These are phyloP conservation scores for Fragum sueziense DNA, from an alignment of 2,888 invertebrate species.

Conservation along the genomic window DNA sequence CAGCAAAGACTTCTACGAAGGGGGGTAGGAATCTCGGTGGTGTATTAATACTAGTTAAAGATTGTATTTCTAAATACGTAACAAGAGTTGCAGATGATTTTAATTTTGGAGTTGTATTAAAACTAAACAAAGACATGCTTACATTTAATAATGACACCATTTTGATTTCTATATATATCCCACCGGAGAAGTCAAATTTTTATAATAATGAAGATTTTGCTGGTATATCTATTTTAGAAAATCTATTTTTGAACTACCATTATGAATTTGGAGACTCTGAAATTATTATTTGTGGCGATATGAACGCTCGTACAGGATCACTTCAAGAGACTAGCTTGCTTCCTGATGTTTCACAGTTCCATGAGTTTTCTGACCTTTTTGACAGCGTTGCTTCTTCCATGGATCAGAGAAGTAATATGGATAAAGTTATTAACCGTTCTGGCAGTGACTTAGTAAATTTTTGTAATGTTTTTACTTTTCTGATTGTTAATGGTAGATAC, in stretches of 20 bases:
- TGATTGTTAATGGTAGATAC: slow-evolving; percentile 18
- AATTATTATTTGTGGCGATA: background rate
- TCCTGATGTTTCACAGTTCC: background rate
- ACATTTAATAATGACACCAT: slow-evolving; percentile 4
- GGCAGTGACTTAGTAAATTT: background rate
- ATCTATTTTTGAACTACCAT: background rate
- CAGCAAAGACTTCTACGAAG: background rate
- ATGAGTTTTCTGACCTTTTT: background rate
- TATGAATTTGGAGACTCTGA: background rate
- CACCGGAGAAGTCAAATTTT: background rate
- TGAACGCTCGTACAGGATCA: slow-evolving; percentile 1
- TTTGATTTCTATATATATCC: background rate
- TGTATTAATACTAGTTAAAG: background rate
- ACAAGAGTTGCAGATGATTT: background rate
- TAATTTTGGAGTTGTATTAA: background rate
- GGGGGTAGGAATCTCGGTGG: slow-evolving; percentile 2
- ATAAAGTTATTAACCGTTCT: background rate
- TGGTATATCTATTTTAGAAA: background rate
- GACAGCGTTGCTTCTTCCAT: background rate
- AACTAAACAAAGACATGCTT: background rate
- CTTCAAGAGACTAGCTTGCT: background rate
- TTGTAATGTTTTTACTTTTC: background rate
- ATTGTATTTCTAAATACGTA: background rate
- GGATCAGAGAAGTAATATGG: background rate
- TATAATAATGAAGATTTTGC: background rate